phyloP scores from a whole-genome alignment of 2,888 invertebrate species.

The Eupithecia exiguata region DNA sequence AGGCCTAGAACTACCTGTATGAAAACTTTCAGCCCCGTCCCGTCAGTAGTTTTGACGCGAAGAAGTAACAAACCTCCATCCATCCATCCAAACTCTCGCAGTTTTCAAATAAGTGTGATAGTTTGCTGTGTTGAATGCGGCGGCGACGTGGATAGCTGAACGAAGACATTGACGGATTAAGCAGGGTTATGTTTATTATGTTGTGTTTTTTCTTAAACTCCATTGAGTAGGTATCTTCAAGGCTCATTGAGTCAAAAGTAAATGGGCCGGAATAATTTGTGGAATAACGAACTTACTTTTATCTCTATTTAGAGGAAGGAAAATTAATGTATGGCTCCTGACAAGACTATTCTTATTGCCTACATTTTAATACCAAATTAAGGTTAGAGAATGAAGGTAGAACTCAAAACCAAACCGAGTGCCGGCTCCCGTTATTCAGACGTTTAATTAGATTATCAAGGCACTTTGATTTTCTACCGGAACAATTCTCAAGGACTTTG shows the following conservation, averaged over 20 bases:
- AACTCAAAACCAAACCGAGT: background rate
- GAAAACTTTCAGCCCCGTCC: no score
- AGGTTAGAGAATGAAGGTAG: background rate
- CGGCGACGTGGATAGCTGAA: no score
- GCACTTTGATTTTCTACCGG: conserved; percentile 5
- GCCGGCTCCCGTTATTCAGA: background rate
- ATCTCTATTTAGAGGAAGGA: background rate
- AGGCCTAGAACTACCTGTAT: no score
- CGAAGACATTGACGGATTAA: background rate
- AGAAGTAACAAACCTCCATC: no score
- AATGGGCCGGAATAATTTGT: background rate
- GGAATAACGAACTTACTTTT: background rate
- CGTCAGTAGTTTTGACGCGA: no score
- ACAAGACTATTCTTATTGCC: background rate
- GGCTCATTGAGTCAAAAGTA: background rate
- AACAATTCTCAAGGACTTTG: conserved; percentile 3
- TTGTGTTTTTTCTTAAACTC: background rate
- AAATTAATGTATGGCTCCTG: background rate
- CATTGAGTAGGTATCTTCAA: background rate
- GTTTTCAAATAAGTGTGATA: no score
- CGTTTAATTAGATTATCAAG: conserved; percentile 1
- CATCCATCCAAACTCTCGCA: no score
- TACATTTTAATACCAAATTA: background rate
- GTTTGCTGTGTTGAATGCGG: no score
- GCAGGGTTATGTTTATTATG: background rate